Conservation (phyloP, 2,113 vertebrate species). For the Ailurus styani region DNA sequence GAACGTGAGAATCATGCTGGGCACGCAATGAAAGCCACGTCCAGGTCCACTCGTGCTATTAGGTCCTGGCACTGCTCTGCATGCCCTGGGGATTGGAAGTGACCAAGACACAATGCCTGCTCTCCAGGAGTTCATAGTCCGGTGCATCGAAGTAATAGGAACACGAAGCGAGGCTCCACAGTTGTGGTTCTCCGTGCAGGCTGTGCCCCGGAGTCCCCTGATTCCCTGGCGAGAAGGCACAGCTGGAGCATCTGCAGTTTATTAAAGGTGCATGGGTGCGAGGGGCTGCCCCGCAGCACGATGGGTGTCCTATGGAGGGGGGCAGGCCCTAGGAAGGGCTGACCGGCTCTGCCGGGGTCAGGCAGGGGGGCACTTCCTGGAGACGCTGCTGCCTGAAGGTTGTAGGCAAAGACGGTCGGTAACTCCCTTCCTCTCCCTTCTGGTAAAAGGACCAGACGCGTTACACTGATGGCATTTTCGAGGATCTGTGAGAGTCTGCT, state of each 20-base stretch:
- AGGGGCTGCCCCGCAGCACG: background rate
- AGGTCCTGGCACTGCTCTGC: too few relatives aligned
- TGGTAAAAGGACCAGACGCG: background rate
- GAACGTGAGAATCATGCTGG: background rate
- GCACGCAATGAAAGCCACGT: rapidly evolving
- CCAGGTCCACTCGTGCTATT: rapidly evolving
- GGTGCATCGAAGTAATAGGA: background rate
- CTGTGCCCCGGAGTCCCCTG: background rate
- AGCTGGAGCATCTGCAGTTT: background rate
- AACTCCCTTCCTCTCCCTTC: background rate
- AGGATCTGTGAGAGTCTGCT: background rate
- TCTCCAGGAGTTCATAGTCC: background rate
- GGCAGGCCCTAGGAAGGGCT: background rate
- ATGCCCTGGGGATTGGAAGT: background rate
- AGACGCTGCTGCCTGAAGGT: background rate
- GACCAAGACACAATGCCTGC: background rate
- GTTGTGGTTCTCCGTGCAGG: background rate
- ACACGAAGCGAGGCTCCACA: background rate
- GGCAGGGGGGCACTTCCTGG: background rate
- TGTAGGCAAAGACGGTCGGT: background rate
- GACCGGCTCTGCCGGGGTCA: background rate
- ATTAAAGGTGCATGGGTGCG: background rate
- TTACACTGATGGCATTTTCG: background rate
- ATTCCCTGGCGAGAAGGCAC: background rate
- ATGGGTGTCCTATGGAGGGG: background rate